Percentiles rank a stretch among this genome's conserved stretches.
These are phyloP conservation scores for Drosophila longiperda DNA, from an alignment of 2,888 invertebrate genomes.

Conservation along the genomic window DNA sequence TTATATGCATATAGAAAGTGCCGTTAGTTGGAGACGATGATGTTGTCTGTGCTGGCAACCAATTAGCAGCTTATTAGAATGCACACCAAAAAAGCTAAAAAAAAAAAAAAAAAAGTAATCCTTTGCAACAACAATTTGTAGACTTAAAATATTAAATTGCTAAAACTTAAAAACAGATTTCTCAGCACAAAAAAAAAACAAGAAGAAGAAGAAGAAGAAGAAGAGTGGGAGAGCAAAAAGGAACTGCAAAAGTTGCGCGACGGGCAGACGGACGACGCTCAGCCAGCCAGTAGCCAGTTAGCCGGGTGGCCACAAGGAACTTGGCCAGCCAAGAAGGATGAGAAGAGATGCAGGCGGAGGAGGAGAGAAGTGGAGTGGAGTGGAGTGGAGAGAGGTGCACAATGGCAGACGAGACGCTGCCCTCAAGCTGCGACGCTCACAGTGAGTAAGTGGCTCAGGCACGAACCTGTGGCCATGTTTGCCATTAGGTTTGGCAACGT, in stretches of 20 bases:
- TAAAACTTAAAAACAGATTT: conserved; percentile 78
- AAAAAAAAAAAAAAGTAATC: conserved; percentile 61
- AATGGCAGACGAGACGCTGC: conserved; percentile 52
- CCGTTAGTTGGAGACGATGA: conserved; percentile 55
- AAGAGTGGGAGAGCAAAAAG: conserved; percentile 14
- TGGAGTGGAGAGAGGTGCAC: background rate
- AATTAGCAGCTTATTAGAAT: conserved; percentile 79
- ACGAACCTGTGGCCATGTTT: conserved; percentile 63
- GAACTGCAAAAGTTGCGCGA: conserved; percentile 50
- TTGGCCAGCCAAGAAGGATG: conserved; percentile 15
- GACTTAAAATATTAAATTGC: conserved; percentile 80
- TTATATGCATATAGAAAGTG: conserved; percentile 32
- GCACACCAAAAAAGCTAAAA: conserved; percentile 53
- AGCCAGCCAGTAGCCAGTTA: background rate
- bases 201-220: background rate
- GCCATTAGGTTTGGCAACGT: conserved; percentile 51
- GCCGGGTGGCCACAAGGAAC: conserved; percentile 46
- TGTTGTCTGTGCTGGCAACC: conserved; percentile 67
- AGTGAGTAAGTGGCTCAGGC: conserved; percentile 43
- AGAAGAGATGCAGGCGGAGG: background rate
- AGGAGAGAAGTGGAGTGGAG: background rate
- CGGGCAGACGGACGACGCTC: background rate
- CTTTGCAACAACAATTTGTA: conserved; percentile 74
- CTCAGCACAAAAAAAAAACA: conserved; percentile 57
- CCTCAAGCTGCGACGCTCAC: conserved; percentile 21